A percentile compares a stretch with the other conserved stretches of the same genome.
phyloP scores from a whole-genome alignment of 2,888 invertebrate genomes.

The Nomada fabriciana region DNA sequence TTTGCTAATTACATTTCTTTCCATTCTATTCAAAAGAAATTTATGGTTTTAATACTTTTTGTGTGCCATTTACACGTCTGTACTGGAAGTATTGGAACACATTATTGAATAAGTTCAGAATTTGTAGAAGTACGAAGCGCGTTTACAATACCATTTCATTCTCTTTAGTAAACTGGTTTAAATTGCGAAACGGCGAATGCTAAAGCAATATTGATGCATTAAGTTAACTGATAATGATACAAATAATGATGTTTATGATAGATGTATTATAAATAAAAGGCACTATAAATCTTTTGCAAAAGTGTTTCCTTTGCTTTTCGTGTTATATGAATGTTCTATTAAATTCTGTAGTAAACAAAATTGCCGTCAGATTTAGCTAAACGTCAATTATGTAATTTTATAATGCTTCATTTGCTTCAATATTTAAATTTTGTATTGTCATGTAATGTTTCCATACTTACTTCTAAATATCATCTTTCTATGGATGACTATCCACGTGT shows the following conservation, averaged over 20 bases:
- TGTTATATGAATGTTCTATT: slow-evolving; percentile 22
- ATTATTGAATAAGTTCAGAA: slow-evolving; percentile 8
- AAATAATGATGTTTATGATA: slow-evolving; percentile 24
- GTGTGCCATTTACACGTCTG: background rate
- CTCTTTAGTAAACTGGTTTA: background rate
- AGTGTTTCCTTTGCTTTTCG: too few relatives aligned
- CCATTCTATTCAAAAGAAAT: slow-evolving; percentile 16
- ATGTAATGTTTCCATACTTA: slow-evolving; percentile 45
- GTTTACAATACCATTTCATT: background rate
- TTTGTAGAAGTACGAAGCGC: slow-evolving; percentile 1
- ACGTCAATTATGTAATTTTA: slow-evolving; percentile 7
- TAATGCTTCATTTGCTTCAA: slow-evolving; percentile 6
- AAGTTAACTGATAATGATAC: background rate
- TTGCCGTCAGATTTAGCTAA: slow-evolving; percentile 25
- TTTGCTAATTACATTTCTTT: slow-evolving; percentile 1
- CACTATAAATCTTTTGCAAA: slow-evolving; percentile 45
- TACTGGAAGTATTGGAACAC: slow-evolving; percentile 29
- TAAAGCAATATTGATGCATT: background rate
- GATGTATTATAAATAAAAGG: slow-evolving; percentile 33
- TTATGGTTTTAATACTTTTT: slow-evolving; percentile 37
- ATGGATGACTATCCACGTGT: slow-evolving; percentile 31
- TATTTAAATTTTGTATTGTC: slow-evolving; percentile 51
- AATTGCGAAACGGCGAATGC: background rate
- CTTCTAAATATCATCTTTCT: slow-evolving; percentile 22
- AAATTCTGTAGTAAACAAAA: slow-evolving; percentile 33